Base-by-base conservation (phyloP, 2,888 invertebrate species). In the Tinea pellionella region DNA sequence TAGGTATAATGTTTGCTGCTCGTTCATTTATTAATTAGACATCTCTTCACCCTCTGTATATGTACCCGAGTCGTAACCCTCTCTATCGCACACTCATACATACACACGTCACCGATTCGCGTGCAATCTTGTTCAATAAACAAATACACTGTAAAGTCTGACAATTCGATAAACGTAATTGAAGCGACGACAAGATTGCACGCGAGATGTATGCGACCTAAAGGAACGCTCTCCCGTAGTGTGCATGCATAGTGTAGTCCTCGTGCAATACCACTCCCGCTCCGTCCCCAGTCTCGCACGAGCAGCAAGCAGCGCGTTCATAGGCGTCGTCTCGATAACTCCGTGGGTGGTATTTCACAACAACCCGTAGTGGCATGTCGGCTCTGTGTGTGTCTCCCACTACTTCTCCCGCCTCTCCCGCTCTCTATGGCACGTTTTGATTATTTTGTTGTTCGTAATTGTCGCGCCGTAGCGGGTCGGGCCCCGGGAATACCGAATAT, bases 281-380 rank as follows among this genome's bases (percentile, higher is more conserved):
- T 15, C 37, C 11, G n/a, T 15, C 57, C 24, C 57, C 64, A 62
- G 60, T 66, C n/a, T n/a, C 66, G 62, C 72, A 78, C 82, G 81
- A 79, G 81, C 80, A 79, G 81, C 81, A 78, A 78, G 73, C 79
- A 24, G 13, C 15, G 16, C 56, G 61, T 61, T n/a, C n/a, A n/a
- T 9, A 62, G 37, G 55, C 41, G 47, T 29, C 41, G 59, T 57
- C 63, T 24, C 24, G 24, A 60, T 66, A 68, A 71, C 73, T 68
- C 73, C 64, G 74, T 76, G 80, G 84, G 83, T 85, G 85, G 83
- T 84, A 80, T 82, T 82, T 82, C 82, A 70, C 72, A 69, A 74
- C 76, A 76, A 75, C 72, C 72, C 71, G 83, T 85, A 83, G 84
- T 78, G 77, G 84, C 85, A 84, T 84, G 82, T 68, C 9, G 58